Conservation (phyloP, 2,888 invertebrate species). For the Aricia artaxerxes region DNA sequence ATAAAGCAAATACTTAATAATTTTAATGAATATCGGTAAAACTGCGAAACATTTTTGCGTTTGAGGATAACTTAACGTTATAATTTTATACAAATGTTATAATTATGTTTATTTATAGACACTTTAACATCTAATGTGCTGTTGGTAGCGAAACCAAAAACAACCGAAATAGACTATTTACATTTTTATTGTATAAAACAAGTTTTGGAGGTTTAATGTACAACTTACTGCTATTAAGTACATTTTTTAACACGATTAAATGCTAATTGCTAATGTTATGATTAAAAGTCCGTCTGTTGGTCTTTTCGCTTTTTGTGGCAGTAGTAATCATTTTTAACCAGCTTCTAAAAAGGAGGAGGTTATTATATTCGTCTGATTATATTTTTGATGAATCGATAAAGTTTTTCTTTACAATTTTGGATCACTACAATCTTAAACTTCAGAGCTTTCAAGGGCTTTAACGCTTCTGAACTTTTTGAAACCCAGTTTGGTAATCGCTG, state of each 20-base stretch:
- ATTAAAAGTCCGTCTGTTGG: neutral
- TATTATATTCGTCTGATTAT: neutral
- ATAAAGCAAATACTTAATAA: no score
- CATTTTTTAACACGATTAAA: neutral
- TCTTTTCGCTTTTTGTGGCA: neutral
- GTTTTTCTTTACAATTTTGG: neutral
- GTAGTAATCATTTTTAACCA: neutral
- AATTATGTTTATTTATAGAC: conserved; percentile 13
- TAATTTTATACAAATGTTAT: neutral
- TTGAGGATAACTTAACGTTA: neutral
- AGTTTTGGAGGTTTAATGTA: conserved; percentile 1
- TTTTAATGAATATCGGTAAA: neutral
- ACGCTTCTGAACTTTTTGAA: no score
- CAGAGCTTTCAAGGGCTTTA: no score
- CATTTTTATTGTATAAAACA: neutral
- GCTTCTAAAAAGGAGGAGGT: no score
- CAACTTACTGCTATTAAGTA: neutral
- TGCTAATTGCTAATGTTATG: neutral
- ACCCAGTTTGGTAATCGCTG: no score
- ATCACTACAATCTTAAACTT: no score
- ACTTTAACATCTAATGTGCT: neutral
- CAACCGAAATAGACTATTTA: neutral
- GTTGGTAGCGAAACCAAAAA: neutral
- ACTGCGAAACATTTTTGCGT: neutral
- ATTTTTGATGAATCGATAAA: neutral